A percentile compares a stretch with the other conserved stretches of the same genome.
These are phyloP conservation scores for Zoanthus gigantus DNA, from an alignment of 92 coral and sea anemone genomes.

Conservation along the genomic window DNA sequence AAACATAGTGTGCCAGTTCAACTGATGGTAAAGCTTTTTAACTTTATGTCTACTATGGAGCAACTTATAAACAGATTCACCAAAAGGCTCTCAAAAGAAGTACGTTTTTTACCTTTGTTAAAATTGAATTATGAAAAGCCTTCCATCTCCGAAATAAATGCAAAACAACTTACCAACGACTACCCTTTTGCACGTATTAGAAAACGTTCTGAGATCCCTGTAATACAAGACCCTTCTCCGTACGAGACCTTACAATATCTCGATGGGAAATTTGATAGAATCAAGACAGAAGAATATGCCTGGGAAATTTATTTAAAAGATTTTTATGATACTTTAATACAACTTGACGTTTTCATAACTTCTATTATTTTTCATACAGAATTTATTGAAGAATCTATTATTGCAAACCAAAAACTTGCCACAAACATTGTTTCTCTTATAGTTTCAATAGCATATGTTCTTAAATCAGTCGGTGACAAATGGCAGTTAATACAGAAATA, in stretches of 20 bases:
- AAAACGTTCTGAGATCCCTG: neutral
- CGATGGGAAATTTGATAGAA: neutral
- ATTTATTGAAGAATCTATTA: neutral
- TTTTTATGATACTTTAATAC: neutral
- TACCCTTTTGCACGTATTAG: neutral
- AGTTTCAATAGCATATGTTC: too few species aligned
- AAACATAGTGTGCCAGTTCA: neutral
- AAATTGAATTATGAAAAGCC: neutral
- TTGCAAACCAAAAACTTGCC: neutral
- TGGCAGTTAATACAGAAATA: too few species aligned
- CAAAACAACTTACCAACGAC: neutral
- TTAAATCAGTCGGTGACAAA: too few species aligned
- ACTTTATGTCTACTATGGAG: neutral
- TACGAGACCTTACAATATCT: neutral
- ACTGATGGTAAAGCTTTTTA: neutral
- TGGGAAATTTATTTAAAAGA: neutral
- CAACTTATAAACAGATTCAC: neutral
- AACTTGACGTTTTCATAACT: too few species aligned
- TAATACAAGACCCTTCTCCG: neutral
- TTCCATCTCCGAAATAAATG: neutral
- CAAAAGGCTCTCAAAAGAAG: neutral
- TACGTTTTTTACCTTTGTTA: neutral
- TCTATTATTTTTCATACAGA: too few species aligned
- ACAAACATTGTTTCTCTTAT: neutral
- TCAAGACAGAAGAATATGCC: neutral